phyloP scores from a whole-genome alignment of 1,140 invertebrate species.

The Thaumatotibia leucotreta region DNA sequence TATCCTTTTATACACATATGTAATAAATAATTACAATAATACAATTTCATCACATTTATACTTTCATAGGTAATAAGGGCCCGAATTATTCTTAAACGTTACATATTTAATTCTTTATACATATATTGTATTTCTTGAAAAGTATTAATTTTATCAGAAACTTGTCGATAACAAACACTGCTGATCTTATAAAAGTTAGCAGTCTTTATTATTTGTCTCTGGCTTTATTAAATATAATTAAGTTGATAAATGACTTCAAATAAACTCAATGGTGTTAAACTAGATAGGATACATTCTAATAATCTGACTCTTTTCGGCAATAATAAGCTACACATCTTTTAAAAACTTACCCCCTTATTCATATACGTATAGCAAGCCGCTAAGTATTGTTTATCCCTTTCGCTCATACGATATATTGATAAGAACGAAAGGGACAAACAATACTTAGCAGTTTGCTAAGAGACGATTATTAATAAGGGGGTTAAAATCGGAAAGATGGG shows the following conservation, averaged over 20 bases:
- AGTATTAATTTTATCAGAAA: neutral
- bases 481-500: no score
- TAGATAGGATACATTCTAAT: no score
- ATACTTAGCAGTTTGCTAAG: no score
- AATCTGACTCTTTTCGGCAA: no score
- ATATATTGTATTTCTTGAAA: neutral
- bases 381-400: no score
- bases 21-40: constrained; percentile 28
- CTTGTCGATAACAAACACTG: neutral
- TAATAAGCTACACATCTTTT: no score
- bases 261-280: neutral
- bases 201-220: neutral
- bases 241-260: neutral
- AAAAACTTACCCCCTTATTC: no score
- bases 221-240: neutral
- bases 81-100: neutral
- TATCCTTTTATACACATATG: constrained; percentile 21
- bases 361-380: no score
- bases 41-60: constrained; percentile 10
- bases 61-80: neutral
- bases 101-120: neutral
- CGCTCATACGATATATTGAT: no score
- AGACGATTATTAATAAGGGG: no score
- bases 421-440: no score
- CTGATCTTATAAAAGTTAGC: neutral